phyloP scores from a whole-genome alignment of 2,888 invertebrate genomes.

The Heliconius erato region DNA sequence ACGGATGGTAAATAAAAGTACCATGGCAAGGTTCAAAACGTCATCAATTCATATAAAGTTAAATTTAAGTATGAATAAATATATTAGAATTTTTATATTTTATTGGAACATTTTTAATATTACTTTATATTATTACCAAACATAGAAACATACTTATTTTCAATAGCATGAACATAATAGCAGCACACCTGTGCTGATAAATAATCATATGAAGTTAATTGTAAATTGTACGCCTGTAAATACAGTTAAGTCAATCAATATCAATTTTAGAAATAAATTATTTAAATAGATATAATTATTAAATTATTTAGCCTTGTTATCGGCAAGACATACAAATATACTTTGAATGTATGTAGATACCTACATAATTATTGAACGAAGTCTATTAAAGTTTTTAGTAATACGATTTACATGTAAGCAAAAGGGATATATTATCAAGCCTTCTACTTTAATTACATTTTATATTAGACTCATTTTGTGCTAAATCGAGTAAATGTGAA shows the following conservation, averaged over 20 bases:
- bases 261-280: constrained; percentile 16
- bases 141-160: background rate
- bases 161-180: constrained; percentile 3
- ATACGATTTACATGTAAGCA: constrained; percentile 19
- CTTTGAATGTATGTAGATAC: constrained; percentile 8
- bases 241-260: constrained; percentile 11
- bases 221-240: background rate
- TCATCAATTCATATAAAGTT: background rate
- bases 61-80: background rate
- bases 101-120: background rate
- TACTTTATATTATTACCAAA: background rate
- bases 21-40: too few relatives aligned
- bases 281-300: constrained; percentile 4
- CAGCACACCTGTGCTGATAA: constrained; percentile 18
- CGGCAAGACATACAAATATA: constrained; percentile 18
- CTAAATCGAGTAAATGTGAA: constrained; percentile 25
- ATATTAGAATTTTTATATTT: background rate
- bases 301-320: constrained; percentile 21
- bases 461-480: constrained; percentile 32
- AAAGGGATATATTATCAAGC: constrained; percentile 8
- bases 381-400: constrained; percentile 26
- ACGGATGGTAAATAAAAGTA: too few relatives aligned
- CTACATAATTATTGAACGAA: constrained; percentile 19
- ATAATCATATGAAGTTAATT: constrained; percentile 15
- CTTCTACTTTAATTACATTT: constrained; percentile 34